Evolutionary conservation across 1,140 invertebrate species (phyloP), one percentile per base, ranked within the genome.

Genomic region (Steinernema feltiae): DNA sequence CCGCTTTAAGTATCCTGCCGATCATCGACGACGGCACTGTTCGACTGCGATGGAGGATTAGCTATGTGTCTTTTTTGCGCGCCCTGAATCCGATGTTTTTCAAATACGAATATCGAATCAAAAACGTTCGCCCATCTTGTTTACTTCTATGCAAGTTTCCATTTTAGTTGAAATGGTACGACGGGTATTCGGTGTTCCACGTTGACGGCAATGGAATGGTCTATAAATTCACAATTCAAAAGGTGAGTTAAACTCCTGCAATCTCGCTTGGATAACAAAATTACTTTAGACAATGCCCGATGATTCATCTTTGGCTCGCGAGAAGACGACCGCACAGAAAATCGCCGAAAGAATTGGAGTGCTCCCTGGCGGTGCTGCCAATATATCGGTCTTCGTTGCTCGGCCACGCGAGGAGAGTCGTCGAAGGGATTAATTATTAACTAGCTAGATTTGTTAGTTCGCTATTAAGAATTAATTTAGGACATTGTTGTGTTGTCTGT

Each of bases 21-120:
- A 70, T 79, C 18, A 30, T 79, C 17, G 78, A 79, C 1, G 78
- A 79, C n/a, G 78, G 78, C 30, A 79, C 76, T 1, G 78, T 79
- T 2, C 48, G 78, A 27, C 24, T 75, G 17, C 70, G 77, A 15
- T 78, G 77, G 77, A 48, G 77, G 41, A 48, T 77, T 24, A 73
- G 72, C 48, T 79, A 79, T 53, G 48, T 79, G 21, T 77, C 75
- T 21, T 78, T 79, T 31, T 24, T 46, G 0, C 78, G 78, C 3
- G 63, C 77, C 7, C 48, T 79, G 1, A 78, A 76, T 71, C 73
- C 69, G 29, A 53, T 48, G 7, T 73, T 78, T 12, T 80, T 76
- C 31, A 32, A 73, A 1, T 46, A 48, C 21, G 46, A 78, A 12
- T 78, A 79, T 31, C 30, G 78, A 21, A 12, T 74, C 0, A 70